These are phyloP conservation scores for Drosophila ananassae DNA, from an alignment of 1,140 invertebrate genomes.

Conservation along the genomic window DNA sequence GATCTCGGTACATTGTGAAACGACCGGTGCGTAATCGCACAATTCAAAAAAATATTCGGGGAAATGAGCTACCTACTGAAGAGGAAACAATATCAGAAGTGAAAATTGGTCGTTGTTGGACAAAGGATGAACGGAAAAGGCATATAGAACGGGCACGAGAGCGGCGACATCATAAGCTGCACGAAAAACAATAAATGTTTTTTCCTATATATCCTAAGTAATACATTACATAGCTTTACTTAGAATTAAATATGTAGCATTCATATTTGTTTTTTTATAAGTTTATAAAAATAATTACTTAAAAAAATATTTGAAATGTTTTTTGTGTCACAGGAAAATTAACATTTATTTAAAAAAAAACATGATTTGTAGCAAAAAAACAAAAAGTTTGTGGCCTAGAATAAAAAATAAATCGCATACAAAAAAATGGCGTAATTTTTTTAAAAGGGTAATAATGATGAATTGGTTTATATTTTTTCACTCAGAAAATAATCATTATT, in stretches of 20 bases:
- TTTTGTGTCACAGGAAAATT: neutral
- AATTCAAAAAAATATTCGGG: constrained; percentile 85
- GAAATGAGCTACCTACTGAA: constrained; percentile 90
- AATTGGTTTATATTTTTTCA: too few species aligned
- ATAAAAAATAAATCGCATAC: too few species aligned
- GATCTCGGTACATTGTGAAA: constrained; percentile 91
- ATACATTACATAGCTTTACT: constrained; percentile 17
- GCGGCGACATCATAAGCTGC: constrained; percentile 86
- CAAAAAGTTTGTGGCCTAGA: too few species aligned
- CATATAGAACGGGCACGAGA: constrained; percentile 90
- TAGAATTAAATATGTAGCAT: neutral
- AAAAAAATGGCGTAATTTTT: too few species aligned
- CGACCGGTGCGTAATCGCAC: constrained; percentile 89
- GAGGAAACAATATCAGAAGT: constrained; percentile 93
- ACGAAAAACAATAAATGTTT: constrained; percentile 30
- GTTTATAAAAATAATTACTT: neutral
- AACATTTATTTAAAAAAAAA: too few species aligned
- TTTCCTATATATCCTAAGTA: neutral
- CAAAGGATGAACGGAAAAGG: constrained; percentile 90
- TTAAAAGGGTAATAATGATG: too few species aligned
- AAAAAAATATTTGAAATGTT: neutral
- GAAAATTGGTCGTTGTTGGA: constrained; percentile 93
- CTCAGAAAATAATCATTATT: too few species aligned
- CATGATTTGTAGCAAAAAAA: too few species aligned
- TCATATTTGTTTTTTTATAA: neutral